Evolutionary conservation across 2,797 vertebrate genomes (phyloP), one percentile per base, ranked within the genome.

Genomic region (Menidia menidia): DNA sequence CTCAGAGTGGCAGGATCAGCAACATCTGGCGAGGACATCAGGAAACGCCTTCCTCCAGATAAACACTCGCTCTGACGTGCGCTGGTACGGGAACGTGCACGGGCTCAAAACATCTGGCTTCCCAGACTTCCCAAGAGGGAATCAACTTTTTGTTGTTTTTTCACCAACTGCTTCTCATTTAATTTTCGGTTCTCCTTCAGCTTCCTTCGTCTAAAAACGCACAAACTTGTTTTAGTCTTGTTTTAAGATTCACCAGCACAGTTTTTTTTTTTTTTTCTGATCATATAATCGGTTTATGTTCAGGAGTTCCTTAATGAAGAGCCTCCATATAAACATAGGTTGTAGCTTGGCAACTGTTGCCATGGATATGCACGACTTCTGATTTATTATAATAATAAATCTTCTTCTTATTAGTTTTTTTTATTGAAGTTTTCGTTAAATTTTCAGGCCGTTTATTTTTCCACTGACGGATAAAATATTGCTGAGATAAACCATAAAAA

Each of bases 21-120:
- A 92, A 93, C 93, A 94, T 94, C 93, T 94, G 93, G 92, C 87
- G 69, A 88, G 89, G 88, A 92, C 91, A 91, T 92, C 85, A 88
- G 85, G 89, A 87, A 89, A 89, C 80, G 83, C 87, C 88, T 86
- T 76, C 47, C 64, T 5, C 75, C 57, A 39, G 63, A 58, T 55
- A 56, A 53, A 43, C 52, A 47, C 39, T 50, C 50, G 64, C 10
- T 59, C 63, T 71, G 10, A 73, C 73, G 53, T 79, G 54, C 79
- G 66, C 64, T 84, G 77, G 78, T 80, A 77, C 80, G 75, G 69
- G 73, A 74, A 81, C 62, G 7, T 71, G 62, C 79, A 89, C 76
- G 83, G 85, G 81, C 86, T 87, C 82, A 74, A 80, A 93, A 93
- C 93, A 93, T 92, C 93, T 93, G 92, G 88, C 87, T 91, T 92